Percentiles rank a stretch among this genome's conserved stretches.
These are phyloP conservation scores for Mormyrus proboscirostris DNA, from an alignment of 2,797 vertebrate genomes.

Conservation along the genomic window DNA sequence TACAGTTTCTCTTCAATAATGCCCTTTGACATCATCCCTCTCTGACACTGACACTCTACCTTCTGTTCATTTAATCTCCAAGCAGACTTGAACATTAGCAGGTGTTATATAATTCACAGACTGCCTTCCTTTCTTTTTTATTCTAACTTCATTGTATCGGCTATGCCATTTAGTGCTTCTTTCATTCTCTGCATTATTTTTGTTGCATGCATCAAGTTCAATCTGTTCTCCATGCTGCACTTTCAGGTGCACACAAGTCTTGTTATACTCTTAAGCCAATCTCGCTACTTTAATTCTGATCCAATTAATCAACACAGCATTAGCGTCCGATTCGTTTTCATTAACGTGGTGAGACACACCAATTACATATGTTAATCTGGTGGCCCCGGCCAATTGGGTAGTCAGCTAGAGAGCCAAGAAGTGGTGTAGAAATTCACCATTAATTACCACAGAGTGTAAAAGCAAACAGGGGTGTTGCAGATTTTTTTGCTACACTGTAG, in stretches of 20 bases:
- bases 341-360: background rate
- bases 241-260: background rate
- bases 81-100: background rate
- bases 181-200: background rate
- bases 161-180: background rate
- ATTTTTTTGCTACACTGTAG: background rate
- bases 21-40: background rate
- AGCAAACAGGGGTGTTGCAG: background rate
- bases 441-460: constrained; percentile 9
- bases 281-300: background rate
- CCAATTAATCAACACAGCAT: background rate
- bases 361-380: background rate
- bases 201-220: background rate
- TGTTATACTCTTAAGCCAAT: background rate
- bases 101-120: background rate
- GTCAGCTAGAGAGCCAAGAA: background rate
- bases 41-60: background rate
- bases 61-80: background rate
- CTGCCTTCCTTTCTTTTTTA: background rate
- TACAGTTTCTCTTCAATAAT: background rate
- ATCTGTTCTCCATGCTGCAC: background rate
- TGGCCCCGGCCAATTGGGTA: background rate
- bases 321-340: background rate
- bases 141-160: background rate
- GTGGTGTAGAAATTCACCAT: background rate